Evolutionary conservation across 2,113 vertebrate genomes (phyloP).

Genomic region (Coturnix japonica): DNA sequence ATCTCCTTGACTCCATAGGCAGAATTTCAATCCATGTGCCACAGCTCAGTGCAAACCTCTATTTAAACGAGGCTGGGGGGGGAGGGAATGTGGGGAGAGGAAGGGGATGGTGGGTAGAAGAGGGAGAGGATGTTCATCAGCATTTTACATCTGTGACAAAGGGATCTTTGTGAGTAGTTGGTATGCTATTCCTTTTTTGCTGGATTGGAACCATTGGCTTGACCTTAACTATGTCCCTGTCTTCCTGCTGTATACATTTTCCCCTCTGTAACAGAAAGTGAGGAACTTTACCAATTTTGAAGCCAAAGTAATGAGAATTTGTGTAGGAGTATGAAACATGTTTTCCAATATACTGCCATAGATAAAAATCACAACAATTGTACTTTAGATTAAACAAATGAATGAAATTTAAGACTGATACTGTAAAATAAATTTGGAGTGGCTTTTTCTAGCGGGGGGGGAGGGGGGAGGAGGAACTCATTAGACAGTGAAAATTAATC

Average conservation of each 20-base stretch:
- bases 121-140: not conserved
- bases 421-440: conserved; percentile 48
- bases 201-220: not conserved
- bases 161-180: not conserved
- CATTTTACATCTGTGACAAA: not conserved
- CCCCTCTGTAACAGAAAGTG: not conserved
- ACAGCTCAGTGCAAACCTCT: accelerated
- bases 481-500: conserved; percentile 63
- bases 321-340: not conserved
- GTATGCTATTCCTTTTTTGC: not conserved
- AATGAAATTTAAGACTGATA: conserved; percentile 58
- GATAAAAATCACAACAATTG: conserved; percentile 29
- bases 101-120: not conserved
- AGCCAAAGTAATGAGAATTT: conserved; percentile 6
- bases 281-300: not conserved
- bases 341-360: not conserved
- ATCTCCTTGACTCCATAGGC: not conserved
- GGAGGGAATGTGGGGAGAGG: no score
- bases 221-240: not conserved
- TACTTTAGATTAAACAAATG: conserved; percentile 8
- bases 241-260: not conserved
- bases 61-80: not conserved
- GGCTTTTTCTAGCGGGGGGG: not conserved
- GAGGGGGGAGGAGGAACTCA: conserved; percentile 9
- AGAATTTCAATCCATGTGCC: not conserved